Evolutionary conservation across 2,888 invertebrate species (phyloP).

Genomic region (Melanargia galathea): DNA sequence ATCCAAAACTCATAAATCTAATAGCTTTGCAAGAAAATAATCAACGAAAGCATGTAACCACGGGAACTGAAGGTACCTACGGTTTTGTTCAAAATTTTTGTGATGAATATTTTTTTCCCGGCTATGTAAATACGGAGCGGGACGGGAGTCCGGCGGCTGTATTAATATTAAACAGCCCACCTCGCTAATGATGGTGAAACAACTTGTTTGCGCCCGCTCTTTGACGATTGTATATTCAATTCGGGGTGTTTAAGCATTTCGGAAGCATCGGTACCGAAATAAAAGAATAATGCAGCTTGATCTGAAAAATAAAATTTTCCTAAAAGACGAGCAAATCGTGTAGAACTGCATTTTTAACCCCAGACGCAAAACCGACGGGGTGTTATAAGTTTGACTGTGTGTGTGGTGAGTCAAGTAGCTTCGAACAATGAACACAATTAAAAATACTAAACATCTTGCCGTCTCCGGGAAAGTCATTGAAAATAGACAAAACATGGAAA

Average conservation of each 20-base stretch:
- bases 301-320: too few species aligned
- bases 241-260: neutral
- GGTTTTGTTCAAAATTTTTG: neutral
- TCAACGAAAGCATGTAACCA: neutral
- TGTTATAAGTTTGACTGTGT: too few species aligned
- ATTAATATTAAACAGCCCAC: slow-evolving; percentile 1
- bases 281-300: too few species aligned
- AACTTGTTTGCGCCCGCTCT: neutral
- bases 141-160: neutral
- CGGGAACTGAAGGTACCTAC: neutral
- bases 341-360: too few species aligned
- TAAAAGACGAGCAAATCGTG: too few species aligned
- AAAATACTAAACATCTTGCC: too few species aligned
- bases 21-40: neutral
- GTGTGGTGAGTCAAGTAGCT: too few species aligned
- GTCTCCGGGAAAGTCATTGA: too few species aligned
- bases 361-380: too few species aligned
- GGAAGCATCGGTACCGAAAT: neutral
- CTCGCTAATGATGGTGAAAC: neutral
- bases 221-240: neutral
- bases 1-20: too few species aligned
- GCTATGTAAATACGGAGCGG: neutral
- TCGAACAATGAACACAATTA: too few species aligned
- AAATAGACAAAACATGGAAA: too few species aligned
- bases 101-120: neutral